Percentiles rank a stretch among this genome's conserved stretches.
Conservation (phyloP, 2,113 vertebrate species). For the Centrocercus urophasianus region DNA sequence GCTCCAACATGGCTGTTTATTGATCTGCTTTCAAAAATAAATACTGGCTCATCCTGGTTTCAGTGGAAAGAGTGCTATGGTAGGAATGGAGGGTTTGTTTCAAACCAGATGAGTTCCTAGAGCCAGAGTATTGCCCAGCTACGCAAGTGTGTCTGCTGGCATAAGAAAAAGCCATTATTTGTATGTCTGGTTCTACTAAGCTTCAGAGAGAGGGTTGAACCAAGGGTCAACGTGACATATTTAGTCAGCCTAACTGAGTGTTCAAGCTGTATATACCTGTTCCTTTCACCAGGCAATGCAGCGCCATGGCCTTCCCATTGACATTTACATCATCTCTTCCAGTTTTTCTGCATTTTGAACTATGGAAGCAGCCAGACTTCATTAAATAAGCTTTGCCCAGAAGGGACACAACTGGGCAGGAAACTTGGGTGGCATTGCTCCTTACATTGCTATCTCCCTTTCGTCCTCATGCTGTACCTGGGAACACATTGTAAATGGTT, state of each 20-base stretch:
- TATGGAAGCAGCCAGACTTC: background rate
- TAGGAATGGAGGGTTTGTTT: background rate
- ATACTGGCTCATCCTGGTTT: background rate
- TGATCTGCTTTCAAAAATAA: constrained; percentile 39
- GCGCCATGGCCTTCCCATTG: background rate
- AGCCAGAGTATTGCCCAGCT: background rate
- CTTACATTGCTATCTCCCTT: background rate
- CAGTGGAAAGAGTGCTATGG: too few species aligned
- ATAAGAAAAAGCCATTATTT: background rate
- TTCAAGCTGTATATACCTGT: background rate
- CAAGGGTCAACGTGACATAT: fast-evolving
- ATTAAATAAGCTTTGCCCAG: background rate
- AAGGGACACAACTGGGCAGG: background rate
- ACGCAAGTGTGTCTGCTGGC: background rate
- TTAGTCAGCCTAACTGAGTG: background rate
- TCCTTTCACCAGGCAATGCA: background rate
- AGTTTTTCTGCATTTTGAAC: background rate
- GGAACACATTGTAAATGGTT: background rate
- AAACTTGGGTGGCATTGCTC: background rate
- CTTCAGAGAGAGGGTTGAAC: background rate
- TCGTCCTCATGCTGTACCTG: background rate
- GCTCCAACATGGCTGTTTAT: constrained; percentile 29
- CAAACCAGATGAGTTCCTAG: background rate
- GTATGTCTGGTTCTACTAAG: background rate
- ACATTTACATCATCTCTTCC: background rate